Conservation (phyloP, 2,113 vertebrate species). For the Corythornis cristatus region DNA sequence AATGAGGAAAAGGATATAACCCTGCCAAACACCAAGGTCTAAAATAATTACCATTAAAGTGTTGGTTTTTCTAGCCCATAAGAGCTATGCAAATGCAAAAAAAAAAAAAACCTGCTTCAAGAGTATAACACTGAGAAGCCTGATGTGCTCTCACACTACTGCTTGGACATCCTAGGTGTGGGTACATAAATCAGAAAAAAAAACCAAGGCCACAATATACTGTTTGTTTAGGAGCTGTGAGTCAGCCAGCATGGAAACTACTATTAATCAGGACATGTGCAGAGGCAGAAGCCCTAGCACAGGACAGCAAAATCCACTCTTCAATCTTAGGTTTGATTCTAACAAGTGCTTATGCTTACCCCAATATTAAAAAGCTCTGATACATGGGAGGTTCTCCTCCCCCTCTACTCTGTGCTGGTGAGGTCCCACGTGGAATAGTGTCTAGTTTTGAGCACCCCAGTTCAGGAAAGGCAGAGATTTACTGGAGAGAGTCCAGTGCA, state of each 20-base stretch:
- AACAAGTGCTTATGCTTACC: background rate
- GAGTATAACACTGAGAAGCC: background rate
- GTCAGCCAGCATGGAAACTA: background rate
- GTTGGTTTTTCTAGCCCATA: background rate
- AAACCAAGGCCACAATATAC: background rate
- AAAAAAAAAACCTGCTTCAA: background rate
- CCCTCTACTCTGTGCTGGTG: no score
- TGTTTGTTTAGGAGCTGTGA: background rate
- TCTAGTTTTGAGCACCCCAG: no score
- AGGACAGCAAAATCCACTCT: background rate
- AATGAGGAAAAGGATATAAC: background rate
- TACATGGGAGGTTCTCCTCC: background rate
- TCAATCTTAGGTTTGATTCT: background rate
- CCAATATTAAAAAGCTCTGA: rapidly evolving
- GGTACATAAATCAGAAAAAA: background rate
- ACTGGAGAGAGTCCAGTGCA: no score
- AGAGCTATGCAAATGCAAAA: background rate
- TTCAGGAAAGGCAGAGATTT: no score
- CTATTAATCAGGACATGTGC: background rate
- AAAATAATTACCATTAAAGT: background rate
- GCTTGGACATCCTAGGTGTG: background rate
- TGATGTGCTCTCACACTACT: background rate
- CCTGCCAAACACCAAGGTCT: background rate
- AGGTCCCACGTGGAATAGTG: no score
- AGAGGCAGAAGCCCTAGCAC: background rate